Conservation (phyloP, 1,140 invertebrate genomes). For the Wiebesia pumilae region DNA sequence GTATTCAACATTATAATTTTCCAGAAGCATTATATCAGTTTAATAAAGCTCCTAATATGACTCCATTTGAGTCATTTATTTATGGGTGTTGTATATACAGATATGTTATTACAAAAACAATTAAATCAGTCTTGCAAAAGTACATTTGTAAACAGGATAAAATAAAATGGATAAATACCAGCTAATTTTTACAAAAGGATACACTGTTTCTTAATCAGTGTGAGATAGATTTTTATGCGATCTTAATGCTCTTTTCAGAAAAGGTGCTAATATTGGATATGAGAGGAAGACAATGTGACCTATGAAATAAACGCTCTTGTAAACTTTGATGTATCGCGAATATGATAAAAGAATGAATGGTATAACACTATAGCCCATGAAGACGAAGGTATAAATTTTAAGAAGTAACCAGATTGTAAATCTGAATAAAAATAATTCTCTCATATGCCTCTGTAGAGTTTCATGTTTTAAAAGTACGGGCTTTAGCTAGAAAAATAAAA, state of each 20-base stretch:
- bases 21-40: too few species aligned
- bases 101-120: background rate
- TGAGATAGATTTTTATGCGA: background rate
- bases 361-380: constrained; percentile 89
- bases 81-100: too few species aligned
- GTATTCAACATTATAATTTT: too few species aligned
- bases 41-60: too few species aligned
- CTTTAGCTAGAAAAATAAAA: constrained; percentile 66
- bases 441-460: constrained; percentile 71
- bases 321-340: constrained; percentile 79
- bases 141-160: constrained; percentile 17
- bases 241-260: constrained; percentile 61
- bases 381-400: constrained; percentile 86
- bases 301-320: constrained; percentile 78
- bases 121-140: constrained; percentile 14
- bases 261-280: constrained; percentile 77
- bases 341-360: constrained; percentile 87
- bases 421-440: constrained; percentile 65
- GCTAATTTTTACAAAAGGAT: constrained; percentile 37
- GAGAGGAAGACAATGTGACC: constrained; percentile 79
- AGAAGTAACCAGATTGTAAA: constrained; percentile 77
- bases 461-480: constrained; percentile 62
- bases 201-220: background rate
- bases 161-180: background rate
- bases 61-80: too few species aligned